phyloP scores from a whole-genome alignment of 2,888 invertebrate genomes.

The Agrochola lota region DNA sequence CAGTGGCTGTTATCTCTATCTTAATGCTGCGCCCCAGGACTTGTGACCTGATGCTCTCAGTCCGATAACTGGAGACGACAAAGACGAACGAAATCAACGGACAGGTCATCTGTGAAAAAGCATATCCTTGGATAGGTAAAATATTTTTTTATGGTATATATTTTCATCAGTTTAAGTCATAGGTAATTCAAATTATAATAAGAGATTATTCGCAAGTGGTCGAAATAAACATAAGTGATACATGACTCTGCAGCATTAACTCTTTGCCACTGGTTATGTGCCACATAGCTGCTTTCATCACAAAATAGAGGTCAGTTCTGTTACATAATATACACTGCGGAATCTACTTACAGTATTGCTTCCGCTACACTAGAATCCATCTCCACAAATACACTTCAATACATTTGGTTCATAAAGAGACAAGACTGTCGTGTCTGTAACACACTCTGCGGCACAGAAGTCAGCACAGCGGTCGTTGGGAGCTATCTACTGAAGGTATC shows the following conservation, averaged over 20 bases:
- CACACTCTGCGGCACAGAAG: conserved; percentile 19
- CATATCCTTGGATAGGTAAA: neutral
- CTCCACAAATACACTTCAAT: neutral
- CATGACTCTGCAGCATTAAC: neutral
- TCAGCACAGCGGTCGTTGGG: conserved; percentile 39
- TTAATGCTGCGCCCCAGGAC: conserved; percentile 65
- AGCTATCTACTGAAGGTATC: conserved; percentile 59
- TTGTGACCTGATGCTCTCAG: conserved; percentile 68
- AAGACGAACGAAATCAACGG: conserved; percentile 18
- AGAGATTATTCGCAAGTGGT: neutral
- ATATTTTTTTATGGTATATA: neutral
- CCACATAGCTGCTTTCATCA: neutral
- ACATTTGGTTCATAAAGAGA: neutral
- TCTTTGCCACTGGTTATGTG: neutral
- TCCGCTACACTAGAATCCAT: neutral
- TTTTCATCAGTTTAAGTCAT: neutral
- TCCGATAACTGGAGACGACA: conserved; percentile 57
- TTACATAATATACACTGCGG: neutral
- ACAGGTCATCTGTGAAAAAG: neutral
- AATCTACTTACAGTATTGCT: neutral
- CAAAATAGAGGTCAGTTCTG: neutral
- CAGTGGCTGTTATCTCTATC: conserved; percentile 66
- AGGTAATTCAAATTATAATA: neutral
- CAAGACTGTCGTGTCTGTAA: conserved; percentile 11
- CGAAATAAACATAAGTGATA: neutral